Base-by-base conservation (phyloP, 1,140 invertebrate genomes). In the Drepana arcuata region DNA sequence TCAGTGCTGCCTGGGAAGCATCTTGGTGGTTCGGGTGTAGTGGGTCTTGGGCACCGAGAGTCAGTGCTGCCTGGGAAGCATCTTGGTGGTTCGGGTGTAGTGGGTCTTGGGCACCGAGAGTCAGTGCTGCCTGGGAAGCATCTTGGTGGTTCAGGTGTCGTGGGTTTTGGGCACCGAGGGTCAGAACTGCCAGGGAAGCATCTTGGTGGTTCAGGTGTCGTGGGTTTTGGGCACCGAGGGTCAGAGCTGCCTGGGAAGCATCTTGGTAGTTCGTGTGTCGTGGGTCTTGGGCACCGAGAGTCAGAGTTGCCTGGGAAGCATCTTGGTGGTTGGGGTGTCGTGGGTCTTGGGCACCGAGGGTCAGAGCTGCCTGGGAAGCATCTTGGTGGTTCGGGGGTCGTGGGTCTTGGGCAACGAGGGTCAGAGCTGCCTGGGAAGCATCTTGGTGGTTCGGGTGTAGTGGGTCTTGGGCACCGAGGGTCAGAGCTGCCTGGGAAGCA, bases 11-110 rank as follows among this genome's bases (percentile, higher is more conserved):
- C 48, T 9, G 50, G 41, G 18, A 33, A 51, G 15, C 31, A 33
- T 31, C 34, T 44, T 1, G 41, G 41, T 27, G 41, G 41, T 16
- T 11, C 38, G 7, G 38, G 16, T 1, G 41, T 44, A 4, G 72
- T 25, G 6, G 55, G 52, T 0, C 59, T 52, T 2, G 81, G 78
- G 50, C 81, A 84, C 39, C 73, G 47, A 29, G 82, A 80, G 64
- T 84, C 78, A 2, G 50, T 57, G 18, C 62, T 68, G 15, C 85
- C 84, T 3, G 82, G 83, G 38, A 62, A 79, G 42, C 84, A 85
- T 1, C 41, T 2, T 26, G 24, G n/a, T 2, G 25, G 14, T 26
- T 6, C 21, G 7, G 24, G 34, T 26, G 34, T 35, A 0, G 34
- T 37, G 0, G 34, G 34, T 12, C 29, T 27, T 11, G 34, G 34